A percentile compares a stretch with the other conserved stretches of the same genome.
Evolutionary conservation across 2,113 vertebrate genomes (phyloP).

Genomic region (Mixornis gularis): DNA sequence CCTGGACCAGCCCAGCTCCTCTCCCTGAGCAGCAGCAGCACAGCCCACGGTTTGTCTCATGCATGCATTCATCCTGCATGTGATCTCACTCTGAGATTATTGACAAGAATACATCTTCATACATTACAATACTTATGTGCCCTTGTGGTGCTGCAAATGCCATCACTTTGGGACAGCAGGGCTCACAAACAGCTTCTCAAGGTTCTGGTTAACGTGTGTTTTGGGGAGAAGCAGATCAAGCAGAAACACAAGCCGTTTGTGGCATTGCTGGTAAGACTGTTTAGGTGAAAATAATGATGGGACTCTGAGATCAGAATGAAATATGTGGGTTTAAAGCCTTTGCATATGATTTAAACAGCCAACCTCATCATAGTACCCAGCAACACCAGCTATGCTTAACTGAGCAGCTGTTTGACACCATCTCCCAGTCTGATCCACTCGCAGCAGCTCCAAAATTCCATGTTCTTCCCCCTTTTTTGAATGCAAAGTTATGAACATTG

Average conservation of each 20-base stretch:
- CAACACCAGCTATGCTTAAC: not conserved
- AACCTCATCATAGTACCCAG: not conserved
- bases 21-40: constrained; percentile 28
- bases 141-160: not conserved
- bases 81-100: not conserved
- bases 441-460: not conserved
- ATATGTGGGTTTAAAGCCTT: not conserved
- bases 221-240: not conserved
- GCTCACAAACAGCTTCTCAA: not conserved
- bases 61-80: constrained; percentile 14
- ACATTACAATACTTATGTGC: constrained; percentile 27
- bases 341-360: not conserved
- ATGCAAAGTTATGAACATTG: not conserved
- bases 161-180: not conserved
- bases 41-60: not conserved
- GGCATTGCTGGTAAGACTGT: not conserved
- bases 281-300: not conserved
- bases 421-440: not conserved
- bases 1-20: not conserved
- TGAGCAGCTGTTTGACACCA: not conserved
- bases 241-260: not conserved
- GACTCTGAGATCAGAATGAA: not conserved
- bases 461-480: not conserved
- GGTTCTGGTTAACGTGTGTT: not conserved
- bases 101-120: constrained; percentile 60